A percentile compares a stretch with the other conserved stretches of the same genome.
Evolutionary conservation across 1,140 invertebrate genomes (phyloP).

Genomic region (Hyposmocoma kahamanoa): DNA sequence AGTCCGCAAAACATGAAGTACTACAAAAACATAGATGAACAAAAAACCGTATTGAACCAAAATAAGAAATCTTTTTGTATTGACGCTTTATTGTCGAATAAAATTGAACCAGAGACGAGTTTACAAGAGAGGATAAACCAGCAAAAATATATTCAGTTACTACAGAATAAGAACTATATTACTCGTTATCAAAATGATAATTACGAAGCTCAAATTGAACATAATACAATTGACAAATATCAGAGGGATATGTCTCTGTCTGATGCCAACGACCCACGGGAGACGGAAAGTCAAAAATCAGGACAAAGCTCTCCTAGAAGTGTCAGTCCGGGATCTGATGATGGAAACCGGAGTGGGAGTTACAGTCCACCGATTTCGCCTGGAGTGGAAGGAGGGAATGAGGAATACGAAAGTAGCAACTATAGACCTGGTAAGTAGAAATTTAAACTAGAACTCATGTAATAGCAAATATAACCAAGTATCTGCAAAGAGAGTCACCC

Average conservation of each 20-base stretch:
- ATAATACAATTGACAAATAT: slow-evolving; percentile 58
- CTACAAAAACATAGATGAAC: slow-evolving; percentile 43
- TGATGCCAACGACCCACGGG: slow-evolving; percentile 22
- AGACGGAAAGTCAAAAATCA: slow-evolving; percentile 44
- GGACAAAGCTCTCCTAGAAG: slow-evolving; percentile 50
- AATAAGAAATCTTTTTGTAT: slow-evolving; percentile 69
- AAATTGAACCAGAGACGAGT: slow-evolving; percentile 43
- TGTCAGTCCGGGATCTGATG: slow-evolving; percentile 57
- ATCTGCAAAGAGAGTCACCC: background rate
- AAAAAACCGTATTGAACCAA: slow-evolving; percentile 51
- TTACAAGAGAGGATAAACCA: slow-evolving; percentile 56
- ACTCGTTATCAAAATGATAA: slow-evolving; percentile 46
- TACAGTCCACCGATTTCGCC: slow-evolving; percentile 71
- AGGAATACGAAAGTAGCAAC: slow-evolving; percentile 55
- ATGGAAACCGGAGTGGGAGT: slow-evolving; percentile 62
- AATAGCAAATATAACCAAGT: background rate
- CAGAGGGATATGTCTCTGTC: slow-evolving; percentile 26
- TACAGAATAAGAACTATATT: slow-evolving; percentile 61
- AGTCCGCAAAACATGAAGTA: slow-evolving; percentile 58
- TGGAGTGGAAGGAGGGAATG: slow-evolving; percentile 61
- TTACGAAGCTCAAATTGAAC: slow-evolving; percentile 61
- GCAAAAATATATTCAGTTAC: slow-evolving; percentile 63
- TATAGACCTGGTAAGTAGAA: slow-evolving; percentile 66
- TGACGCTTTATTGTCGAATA: slow-evolving; percentile 60
- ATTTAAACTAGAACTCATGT: no score